Evolutionary conservation across 2,113 vertebrate genomes (phyloP), one percentile per base, ranked within the genome.

Genomic region (Clupea harengus): DNA sequence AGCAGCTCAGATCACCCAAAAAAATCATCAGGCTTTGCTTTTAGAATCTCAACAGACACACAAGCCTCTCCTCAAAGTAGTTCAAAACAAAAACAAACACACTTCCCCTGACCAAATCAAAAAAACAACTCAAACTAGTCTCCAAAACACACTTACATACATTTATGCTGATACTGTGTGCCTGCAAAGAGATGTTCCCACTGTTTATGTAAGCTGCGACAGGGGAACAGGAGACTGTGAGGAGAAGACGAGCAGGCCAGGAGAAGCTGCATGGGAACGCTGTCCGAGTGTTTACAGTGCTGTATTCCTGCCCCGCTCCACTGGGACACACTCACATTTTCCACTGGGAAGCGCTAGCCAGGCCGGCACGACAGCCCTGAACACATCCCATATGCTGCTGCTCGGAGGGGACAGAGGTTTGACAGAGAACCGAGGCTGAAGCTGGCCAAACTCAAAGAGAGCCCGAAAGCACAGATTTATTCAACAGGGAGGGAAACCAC

Each of bases 211-310:
- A 39, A 78, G 72, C 72, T 32, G 72, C 39, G 72, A 78, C 72
- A 78, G 32, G 25, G 64, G 72, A 78, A 78, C 5, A 17, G 11
- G 28, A 32, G 72, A 78, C 72, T 39, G 9, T 3, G 2, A 75
- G 10, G 72, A 78, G 72, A 32, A 39, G 72, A 78, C 28, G 72
- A 78, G 72, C 72, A 78, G 32, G 72, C 72, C 72, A 15, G 13
- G 64, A 78, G 72, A 39, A 32, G 28, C 13, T 78, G 72, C 72
- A 78, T 78, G 72, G 72, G 72, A 78, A 78, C 72, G 72, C 72
- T 78, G 72, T 78, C 72, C 72, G 25, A 78, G 72, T 78, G 72
- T 78, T 78, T 78, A 78, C 72, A 78, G 72, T 78, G 72, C 72
- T 78, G 72, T 78, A 78, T 78, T 78, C 72, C 72, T 78, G 72